phyloP scores from a whole-genome alignment of 30 jellyfish, hydroid and myxozoan genomes.

The Turritopsis rubra region DNA sequence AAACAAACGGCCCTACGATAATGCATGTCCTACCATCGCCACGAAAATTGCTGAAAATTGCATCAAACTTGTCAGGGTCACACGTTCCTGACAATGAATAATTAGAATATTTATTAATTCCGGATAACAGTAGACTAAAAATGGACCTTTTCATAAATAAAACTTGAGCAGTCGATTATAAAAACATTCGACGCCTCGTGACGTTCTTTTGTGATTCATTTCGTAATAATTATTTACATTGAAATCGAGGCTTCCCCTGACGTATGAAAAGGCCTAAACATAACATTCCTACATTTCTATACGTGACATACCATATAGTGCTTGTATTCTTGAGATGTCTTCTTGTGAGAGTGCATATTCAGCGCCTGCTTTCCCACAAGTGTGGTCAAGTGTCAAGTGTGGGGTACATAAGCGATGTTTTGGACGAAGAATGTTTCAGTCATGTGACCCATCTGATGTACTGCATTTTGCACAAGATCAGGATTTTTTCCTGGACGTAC shows the following conservation, averaged over 20 bases:
- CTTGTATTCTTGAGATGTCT: slow-evolving; percentile 13
- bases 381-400: too few relatives aligned
- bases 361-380: background rate
- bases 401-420: slow-evolving; percentile 25
- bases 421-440: slow-evolving; percentile 4
- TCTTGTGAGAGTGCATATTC: background rate
- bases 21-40: slow-evolving; percentile 25
- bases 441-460: slow-evolving; percentile 43
- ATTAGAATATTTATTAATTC: background rate
- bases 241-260: too few relatives aligned
- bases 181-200: too few relatives aligned
- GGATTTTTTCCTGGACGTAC: slow-evolving; percentile 18
- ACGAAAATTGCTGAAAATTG: slow-evolving; percentile 14
- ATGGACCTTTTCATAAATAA: too few relatives aligned
- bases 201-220: background rate
- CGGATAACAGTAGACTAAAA: too few relatives aligned
- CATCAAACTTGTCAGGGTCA: slow-evolving; percentile 22
- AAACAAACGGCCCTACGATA: slow-evolving; percentile 22
- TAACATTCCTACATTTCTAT: background rate
- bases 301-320: background rate
- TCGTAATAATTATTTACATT: too few relatives aligned
- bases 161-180: too few relatives aligned
- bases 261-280: too few relatives aligned
- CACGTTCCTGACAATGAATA: slow-evolving; percentile 11
- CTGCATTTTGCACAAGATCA: slow-evolving; percentile 17